Evolutionary conservation across 1,140 invertebrate species (phyloP).

Genomic region (Leptonema lineaticorne): DNA sequence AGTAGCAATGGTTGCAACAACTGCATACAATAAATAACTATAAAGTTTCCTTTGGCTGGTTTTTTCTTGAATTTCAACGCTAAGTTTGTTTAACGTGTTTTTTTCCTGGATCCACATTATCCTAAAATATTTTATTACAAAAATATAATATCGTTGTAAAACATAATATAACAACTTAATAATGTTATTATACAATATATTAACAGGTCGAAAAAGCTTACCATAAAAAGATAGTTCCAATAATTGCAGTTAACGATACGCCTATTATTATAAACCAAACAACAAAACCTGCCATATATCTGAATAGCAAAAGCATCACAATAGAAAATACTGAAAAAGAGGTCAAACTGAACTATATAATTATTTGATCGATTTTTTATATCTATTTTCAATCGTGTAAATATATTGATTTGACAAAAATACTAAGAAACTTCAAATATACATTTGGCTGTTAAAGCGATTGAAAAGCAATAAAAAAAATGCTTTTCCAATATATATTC

Average conservation of each 20-base stretch:
- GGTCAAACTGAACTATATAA: background rate
- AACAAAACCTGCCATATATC: conserved; percentile 63
- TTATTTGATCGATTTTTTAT: conserved; percentile 9
- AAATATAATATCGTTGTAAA: background rate
- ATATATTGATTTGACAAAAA: background rate
- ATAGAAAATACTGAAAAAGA: conserved; percentile 60
- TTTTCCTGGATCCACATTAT: conserved; percentile 48
- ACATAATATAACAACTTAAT: background rate
- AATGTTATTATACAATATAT: no score
- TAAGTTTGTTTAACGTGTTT: conserved; percentile 29
- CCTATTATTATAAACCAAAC: conserved; percentile 69
- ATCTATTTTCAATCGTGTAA: background rate
- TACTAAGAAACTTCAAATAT: background rate
- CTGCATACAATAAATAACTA: conserved; percentile 60
- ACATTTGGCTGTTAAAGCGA: background rate
- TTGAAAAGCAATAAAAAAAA: background rate
- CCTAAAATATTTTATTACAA: conserved; percentile 38
- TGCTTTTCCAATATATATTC: background rate
- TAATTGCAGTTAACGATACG: conserved; percentile 60
- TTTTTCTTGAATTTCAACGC: conserved; percentile 40
- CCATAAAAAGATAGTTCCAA: conserved; percentile 68
- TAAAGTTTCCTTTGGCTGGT: conserved; percentile 44
- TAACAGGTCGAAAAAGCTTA: conserved; percentile 46
- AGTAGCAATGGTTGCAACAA: conserved; percentile 64
- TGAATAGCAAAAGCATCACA: conserved; percentile 62